Conservation (phyloP, 2,888 invertebrate genomes). For the Minunthozetes semirufus region DNA sequence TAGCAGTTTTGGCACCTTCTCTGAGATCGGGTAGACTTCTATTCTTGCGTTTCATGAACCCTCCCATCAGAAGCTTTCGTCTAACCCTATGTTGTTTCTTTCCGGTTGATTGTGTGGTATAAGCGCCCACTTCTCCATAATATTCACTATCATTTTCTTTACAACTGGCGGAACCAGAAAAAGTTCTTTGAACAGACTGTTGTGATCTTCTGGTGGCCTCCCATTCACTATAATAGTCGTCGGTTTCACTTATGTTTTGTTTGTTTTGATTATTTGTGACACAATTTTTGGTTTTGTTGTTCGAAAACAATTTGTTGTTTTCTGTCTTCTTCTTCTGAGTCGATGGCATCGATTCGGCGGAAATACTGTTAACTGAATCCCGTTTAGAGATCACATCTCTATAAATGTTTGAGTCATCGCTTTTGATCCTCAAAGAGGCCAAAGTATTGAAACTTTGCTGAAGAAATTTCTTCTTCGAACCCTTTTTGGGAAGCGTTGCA, state of each 20-base stretch:
- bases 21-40: slow-evolving; percentile 85
- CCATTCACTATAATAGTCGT: slow-evolving; percentile 44
- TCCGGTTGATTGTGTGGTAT: not conserved
- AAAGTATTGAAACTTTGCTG: not conserved
- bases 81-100: slow-evolving; percentile 87
- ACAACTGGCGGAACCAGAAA: slow-evolving; percentile 33
- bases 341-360: not conserved
- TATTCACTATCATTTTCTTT: slow-evolving; percentile 36
- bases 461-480: slow-evolving; percentile 52
- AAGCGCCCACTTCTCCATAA: slow-evolving; percentile 30
- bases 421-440: slow-evolving; percentile 33
- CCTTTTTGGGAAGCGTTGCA: slow-evolving; percentile 81
- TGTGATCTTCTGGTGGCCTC: slow-evolving; percentile 36
- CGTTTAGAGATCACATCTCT: slow-evolving; percentile 39
- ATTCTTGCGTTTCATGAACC: slow-evolving; percentile 76
- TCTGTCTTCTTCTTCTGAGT: not conserved
- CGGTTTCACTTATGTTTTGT: slow-evolving; percentile 29
- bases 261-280: not conserved
- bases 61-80: slow-evolving; percentile 78
- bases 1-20: slow-evolving; percentile 56
- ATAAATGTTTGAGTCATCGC: slow-evolving; percentile 40
- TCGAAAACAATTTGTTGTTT: not conserved
- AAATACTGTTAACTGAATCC: not conserved
- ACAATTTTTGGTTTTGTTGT: not conserved
- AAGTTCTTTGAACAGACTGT: not conserved